Percentiles rank a stretch among this genome's conserved stretches.
Conservation (phyloP, 2,797 vertebrate genomes). For the Arrhamphus sclerolepis region DNA sequence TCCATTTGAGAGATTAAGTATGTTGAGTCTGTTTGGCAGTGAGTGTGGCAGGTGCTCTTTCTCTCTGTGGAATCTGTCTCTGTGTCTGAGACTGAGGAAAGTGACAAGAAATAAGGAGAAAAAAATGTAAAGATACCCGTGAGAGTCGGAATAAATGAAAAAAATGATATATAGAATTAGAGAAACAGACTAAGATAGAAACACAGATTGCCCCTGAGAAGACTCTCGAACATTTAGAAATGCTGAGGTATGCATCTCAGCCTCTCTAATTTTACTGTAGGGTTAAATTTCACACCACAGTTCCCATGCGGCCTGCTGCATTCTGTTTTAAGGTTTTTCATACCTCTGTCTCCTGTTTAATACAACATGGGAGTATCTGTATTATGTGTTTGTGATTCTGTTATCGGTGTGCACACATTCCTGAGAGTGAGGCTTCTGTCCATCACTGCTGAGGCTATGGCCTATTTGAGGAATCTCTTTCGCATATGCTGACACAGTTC, state of each 20-base stretch:
- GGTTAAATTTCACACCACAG: slow-evolving; percentile 76
- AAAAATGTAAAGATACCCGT: not conserved
- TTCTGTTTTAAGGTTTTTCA: slow-evolving; percentile 53
- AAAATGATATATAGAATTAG: slow-evolving; percentile 15
- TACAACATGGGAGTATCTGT: slow-evolving; percentile 16
- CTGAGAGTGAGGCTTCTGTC: slow-evolving; percentile 43
- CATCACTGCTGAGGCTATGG: slow-evolving; percentile 65
- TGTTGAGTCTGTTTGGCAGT: slow-evolving; percentile 56
- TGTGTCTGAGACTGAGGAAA: slow-evolving; percentile 29
- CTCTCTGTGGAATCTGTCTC: slow-evolving; percentile 18
- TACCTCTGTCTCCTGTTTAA: slow-evolving; percentile 15
- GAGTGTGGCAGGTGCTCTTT: slow-evolving; percentile 13
- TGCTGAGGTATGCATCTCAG: slow-evolving; percentile 67
- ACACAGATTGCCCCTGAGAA: slow-evolving; percentile 37
- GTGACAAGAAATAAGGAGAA: slow-evolving; percentile 14
- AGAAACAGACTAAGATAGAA: slow-evolving; percentile 24
- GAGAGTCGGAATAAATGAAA: not conserved
- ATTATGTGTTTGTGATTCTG: slow-evolving; percentile 31
- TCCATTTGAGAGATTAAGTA: slow-evolving; percentile 34
- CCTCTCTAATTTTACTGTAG: slow-evolving; percentile 80
- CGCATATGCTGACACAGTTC: slow-evolving; percentile 76
- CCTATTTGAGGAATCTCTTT: slow-evolving; percentile 72
- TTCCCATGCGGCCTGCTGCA: slow-evolving; percentile 37
- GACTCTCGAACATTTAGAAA: slow-evolving; percentile 70
- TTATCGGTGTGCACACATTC: slow-evolving; percentile 31